Base-by-base conservation (phyloP, 1,140 invertebrate species). In the Drosophila triauraria region DNA sequence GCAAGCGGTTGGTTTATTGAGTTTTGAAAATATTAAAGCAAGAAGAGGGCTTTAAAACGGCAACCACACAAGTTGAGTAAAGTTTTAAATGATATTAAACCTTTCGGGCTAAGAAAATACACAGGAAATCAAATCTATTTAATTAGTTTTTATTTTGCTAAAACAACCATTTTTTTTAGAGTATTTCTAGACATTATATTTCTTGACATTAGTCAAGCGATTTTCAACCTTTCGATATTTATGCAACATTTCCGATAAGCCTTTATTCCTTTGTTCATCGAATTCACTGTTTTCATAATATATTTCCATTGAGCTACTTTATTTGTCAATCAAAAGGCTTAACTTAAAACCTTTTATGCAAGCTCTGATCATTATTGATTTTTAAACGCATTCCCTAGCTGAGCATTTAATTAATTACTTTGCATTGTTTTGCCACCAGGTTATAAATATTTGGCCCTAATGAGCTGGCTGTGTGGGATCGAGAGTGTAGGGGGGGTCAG, bases 391-490 rank as follows among this genome's bases (percentile, higher is more conserved):
- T 23, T 5, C 7, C 35, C 35, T 35, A 42, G 20, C 10, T 25
- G 20, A 42, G 35, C 35, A 64, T 30, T 42, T 48, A 59, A 54
- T 53, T 35, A 44, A 53, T 65, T 67, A 47, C 4, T 53, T 40
- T 46, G 10, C 44, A 64, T 5, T 43, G 35, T 46, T 40, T 40
- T 40, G 35, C 53, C 53, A 25, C 13, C 13, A 12, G 53, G 38
- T 23, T 23, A 47, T 59, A 13, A 53, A 67, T 20, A 54, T 47
- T 27, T 42, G 20, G 23, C 6, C 25, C 67, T 72, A 78, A 78
- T 61, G 43, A 68, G 50, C 12, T 56, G 23, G 9, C n/a, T 13
- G 50, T 30, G 27, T 30, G 30, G 46, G 35, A 76, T 53, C 70
- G 40, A 5, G 50, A 10, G 51, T 9, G 40, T 20, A 12, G 59